These are phyloP conservation scores for Mimumesa dahlbomi DNA, from an alignment of 2,888 invertebrate species.

Conservation along the genomic window DNA sequence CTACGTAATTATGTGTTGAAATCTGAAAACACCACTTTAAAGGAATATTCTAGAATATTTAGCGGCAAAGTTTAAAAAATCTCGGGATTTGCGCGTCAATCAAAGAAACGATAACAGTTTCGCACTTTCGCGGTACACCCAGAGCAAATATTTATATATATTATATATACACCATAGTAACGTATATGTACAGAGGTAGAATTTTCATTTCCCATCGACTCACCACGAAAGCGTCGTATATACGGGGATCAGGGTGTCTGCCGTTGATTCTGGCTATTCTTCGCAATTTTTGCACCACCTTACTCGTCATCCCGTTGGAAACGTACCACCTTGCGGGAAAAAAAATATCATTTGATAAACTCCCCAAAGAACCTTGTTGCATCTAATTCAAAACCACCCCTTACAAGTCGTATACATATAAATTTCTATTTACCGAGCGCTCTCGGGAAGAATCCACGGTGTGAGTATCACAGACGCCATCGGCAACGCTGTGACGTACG, in stretches of 20 bases:
- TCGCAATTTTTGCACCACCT: slow-evolving; percentile 80
- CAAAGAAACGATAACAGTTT: too few relatives aligned
- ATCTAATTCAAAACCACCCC: too few relatives aligned
- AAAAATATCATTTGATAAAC: slow-evolving; percentile 7
- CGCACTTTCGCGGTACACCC: too few relatives aligned
- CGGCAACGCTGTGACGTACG: slow-evolving; percentile 80
- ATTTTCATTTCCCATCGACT: slow-evolving; percentile 49
- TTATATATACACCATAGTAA: too few relatives aligned
- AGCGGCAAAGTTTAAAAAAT: too few relatives aligned
- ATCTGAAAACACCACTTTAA: too few relatives aligned
- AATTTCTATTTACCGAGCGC: slow-evolving; percentile 79
- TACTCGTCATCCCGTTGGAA: slow-evolving; percentile 80
- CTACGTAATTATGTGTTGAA: too few relatives aligned
- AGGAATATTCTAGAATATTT: too few relatives aligned
- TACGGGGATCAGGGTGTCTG: slow-evolving; percentile 77
- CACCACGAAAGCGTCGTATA: slow-evolving; percentile 80
- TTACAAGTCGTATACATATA: background rate
- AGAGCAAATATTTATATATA: too few relatives aligned
- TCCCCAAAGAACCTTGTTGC: too few relatives aligned
- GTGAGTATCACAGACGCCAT: slow-evolving; percentile 79
- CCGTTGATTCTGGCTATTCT: slow-evolving; percentile 81
- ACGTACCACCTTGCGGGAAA: slow-evolving; percentile 79
- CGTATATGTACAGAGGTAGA: too few relatives aligned
- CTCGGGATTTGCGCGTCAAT: too few relatives aligned
- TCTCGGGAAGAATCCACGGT: slow-evolving; percentile 81